These are phyloP conservation scores for Mycteria americana DNA, from an alignment of 2,797 vertebrate species.

Conservation along the genomic window DNA sequence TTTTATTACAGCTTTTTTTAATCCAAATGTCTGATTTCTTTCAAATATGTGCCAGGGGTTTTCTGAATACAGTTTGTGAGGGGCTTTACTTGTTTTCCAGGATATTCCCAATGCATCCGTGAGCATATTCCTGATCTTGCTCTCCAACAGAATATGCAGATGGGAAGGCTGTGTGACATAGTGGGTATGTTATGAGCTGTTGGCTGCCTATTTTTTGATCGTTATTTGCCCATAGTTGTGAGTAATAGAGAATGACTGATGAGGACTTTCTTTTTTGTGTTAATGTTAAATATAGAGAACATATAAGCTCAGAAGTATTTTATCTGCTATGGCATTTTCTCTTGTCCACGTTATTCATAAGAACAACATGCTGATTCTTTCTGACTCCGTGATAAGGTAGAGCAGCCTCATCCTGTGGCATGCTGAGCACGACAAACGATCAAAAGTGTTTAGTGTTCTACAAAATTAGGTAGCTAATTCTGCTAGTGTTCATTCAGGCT, in stretches of 20 bases:
- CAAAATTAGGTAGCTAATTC: slow-evolving; percentile 12
- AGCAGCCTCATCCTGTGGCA: neutral
- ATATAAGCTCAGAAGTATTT: neutral
- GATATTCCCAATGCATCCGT: slow-evolving; percentile 77
- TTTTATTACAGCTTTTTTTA: neutral
- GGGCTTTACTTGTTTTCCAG: slow-evolving; percentile 71
- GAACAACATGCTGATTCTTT: neutral
- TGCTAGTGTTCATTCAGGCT: neutral
- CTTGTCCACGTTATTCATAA: neutral
- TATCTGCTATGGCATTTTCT: neutral
- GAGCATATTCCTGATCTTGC: slow-evolving; percentile 71
- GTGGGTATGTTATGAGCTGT: slow-evolving; percentile 72
- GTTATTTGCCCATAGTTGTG: neutral
- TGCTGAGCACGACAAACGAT: slow-evolving; percentile 2
- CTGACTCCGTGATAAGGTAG: neutral
- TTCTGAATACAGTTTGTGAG: neutral
- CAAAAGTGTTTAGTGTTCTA: neutral
- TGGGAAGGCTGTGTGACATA: slow-evolving; percentile 87
- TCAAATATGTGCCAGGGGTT: accelerated
- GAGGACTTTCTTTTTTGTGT: neutral
- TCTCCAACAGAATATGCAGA: slow-evolving; percentile 84
- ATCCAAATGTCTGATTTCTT: neutral
- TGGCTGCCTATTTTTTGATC: neutral
- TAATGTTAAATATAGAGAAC: neutral
- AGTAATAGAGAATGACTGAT: neutral